Percentiles rank a stretch among this genome's conserved stretches.
Evolutionary conservation across 2,113 vertebrate species (phyloP).

Genomic region (Pica pica): DNA sequence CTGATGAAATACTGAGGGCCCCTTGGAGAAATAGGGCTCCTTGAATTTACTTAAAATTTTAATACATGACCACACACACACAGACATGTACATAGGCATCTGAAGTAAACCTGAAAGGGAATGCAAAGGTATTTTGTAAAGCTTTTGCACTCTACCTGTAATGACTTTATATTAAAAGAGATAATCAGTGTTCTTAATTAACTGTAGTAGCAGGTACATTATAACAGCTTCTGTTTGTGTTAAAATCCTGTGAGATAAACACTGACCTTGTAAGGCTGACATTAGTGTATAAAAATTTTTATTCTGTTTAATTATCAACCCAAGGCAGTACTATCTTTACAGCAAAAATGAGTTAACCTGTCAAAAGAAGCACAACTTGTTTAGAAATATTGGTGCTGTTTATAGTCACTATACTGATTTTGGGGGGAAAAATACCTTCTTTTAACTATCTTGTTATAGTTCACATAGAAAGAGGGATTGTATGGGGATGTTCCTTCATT

Average conservation of each 20-base stretch:
- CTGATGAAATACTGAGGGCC: background rate
- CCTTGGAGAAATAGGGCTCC: background rate
- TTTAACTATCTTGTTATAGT: background rate
- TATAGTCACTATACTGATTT: background rate
- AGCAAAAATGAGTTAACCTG: background rate
- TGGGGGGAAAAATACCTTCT: background rate
- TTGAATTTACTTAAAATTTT: background rate
- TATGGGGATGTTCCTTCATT: conserved; percentile 11
- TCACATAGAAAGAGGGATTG: background rate
- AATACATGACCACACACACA: background rate
- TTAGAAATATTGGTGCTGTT: background rate
- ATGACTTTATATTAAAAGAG: background rate
- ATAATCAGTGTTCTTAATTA: background rate
- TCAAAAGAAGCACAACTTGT: background rate
- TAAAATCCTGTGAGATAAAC: background rate
- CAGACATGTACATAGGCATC: background rate
- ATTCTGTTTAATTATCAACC: background rate
- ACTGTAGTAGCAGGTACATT: background rate
- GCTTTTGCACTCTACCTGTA: background rate
- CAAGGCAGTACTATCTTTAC: background rate
- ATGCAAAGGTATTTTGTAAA: background rate
- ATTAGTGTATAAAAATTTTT: background rate
- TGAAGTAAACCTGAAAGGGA: background rate
- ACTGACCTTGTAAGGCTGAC: background rate
- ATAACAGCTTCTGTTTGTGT: background rate